A percentile compares a stretch with the other conserved stretches of the same genome.
Evolutionary conservation across 2,888 invertebrate genomes (phyloP).

Genomic region (Nymphalis c-album): DNA sequence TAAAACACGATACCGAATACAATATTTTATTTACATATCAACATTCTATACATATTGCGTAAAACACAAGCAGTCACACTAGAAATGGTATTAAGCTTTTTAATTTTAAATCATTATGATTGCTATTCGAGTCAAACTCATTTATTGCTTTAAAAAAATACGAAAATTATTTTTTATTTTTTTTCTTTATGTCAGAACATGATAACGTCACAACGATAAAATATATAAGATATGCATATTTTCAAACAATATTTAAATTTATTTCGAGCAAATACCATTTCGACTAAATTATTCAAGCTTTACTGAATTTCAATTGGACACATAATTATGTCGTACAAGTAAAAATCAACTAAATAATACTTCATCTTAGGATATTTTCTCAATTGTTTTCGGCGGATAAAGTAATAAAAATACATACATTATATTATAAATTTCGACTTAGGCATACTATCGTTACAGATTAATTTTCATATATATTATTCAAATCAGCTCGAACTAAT

Average conservation of each 20-base stretch:
- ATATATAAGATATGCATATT: too few relatives aligned
- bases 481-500: too few relatives aligned
- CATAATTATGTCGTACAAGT: neutral
- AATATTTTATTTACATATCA: constrained; percentile 13
- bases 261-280: neutral
- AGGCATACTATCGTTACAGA: neutral
- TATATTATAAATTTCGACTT: neutral
- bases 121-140: too few relatives aligned
- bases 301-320: neutral
- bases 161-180: neutral
- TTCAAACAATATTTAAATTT: too few relatives aligned
- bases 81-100: neutral
- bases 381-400: constrained; percentile 1
- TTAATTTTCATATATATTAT: too few relatives aligned
- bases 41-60: constrained; percentile 6
- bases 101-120: neutral
- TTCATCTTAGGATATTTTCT: constrained; percentile 5
- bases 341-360: constrained; percentile 3
- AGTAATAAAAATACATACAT: neutral
- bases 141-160: too few relatives aligned
- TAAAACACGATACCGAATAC: constrained; percentile 16
- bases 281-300: neutral
- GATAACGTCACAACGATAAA: too few relatives aligned
- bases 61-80: neutral
- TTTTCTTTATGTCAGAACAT: too few relatives aligned